phyloP scores from a whole-genome alignment of 2,888 invertebrate species.

The Scaptomyza parva region DNA sequence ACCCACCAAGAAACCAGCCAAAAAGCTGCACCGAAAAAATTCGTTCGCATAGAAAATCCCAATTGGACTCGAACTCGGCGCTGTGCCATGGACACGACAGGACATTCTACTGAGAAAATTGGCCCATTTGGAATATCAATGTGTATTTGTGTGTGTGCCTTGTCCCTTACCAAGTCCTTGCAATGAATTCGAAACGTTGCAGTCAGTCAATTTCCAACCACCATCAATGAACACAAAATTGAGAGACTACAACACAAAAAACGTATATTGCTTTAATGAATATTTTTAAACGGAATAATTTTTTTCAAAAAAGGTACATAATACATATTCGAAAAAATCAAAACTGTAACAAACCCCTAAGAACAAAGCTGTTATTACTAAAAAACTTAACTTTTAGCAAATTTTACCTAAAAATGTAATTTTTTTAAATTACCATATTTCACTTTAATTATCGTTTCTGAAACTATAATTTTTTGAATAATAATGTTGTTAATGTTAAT shows the following conservation, averaged over 20 bases:
- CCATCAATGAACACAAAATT: conserved; percentile 45
- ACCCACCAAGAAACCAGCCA: conserved; percentile 38
- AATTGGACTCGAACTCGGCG: conserved; percentile 55
- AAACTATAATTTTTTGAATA: no score
- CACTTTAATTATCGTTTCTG: no score
- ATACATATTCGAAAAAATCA: no score
- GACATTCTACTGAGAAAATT: conserved; percentile 57
- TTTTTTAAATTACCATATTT: no score
- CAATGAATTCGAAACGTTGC: conserved; percentile 70
- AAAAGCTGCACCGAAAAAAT: conserved; percentile 49
- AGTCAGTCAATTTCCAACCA: conserved; percentile 77
- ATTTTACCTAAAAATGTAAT: no score
- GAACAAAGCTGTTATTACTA: no score
- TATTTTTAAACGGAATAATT: background rate
- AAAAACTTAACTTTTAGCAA: no score
- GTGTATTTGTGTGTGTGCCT: background rate
- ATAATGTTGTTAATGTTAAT: no score
- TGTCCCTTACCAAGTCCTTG: conserved; percentile 7
- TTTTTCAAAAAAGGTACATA: no score
- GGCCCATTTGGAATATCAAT: conserved; percentile 55
- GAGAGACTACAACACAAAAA: conserved; percentile 18
- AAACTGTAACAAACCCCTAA: no score
- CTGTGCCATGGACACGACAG: conserved; percentile 19
- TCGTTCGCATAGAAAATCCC: conserved; percentile 60
- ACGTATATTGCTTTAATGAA: background rate